phyloP scores from a whole-genome alignment of 2,113 vertebrate species.

The Planiliza haematocheilus region DNA sequence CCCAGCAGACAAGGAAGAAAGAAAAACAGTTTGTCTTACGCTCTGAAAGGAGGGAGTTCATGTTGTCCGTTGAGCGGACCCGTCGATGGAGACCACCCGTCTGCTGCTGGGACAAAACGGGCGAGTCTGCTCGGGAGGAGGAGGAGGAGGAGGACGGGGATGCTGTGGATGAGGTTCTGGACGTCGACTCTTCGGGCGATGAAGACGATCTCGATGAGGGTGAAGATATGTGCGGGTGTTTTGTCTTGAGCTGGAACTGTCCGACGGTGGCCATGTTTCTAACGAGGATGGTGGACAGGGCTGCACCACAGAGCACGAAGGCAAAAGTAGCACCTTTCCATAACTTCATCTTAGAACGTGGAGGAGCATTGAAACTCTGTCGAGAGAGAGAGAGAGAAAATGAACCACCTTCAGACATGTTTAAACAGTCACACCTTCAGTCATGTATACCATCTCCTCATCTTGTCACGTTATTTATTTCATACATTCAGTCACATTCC shows the following conservation, averaged over 20 bases:
- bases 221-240: conserved; percentile 38
- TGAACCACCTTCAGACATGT: conserved; percentile 37
- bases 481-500: conserved; percentile 1
- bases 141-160: conserved; percentile 13
- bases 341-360: conserved; percentile 95
- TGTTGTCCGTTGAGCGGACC: conserved; percentile 72
- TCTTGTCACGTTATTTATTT: conserved; percentile 32
- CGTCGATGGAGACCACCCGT: conserved; percentile 63
- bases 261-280: conserved; percentile 81
- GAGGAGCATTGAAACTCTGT: conserved; percentile 92
- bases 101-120: conserved; percentile 16
- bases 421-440: conserved; percentile 37
- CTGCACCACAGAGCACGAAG: conserved; percentile 89
- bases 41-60: conserved; percentile 81
- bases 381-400: conserved; percentile 54
- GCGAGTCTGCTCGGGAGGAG: conserved; percentile 13
- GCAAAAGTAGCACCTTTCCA: conserved; percentile 92
- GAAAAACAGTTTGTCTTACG: conserved; percentile 78
- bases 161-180: conserved; percentile 36
- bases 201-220: conserved; percentile 36
- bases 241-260: conserved; percentile 56
- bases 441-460: conserved; percentile 14
- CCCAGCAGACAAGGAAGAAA: conserved; percentile 5
- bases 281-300: conserved; percentile 87
- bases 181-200: conserved; percentile 26